Conservation (phyloP, 2,113 vertebrate genomes). For the Sclerurus mexicanus region DNA sequence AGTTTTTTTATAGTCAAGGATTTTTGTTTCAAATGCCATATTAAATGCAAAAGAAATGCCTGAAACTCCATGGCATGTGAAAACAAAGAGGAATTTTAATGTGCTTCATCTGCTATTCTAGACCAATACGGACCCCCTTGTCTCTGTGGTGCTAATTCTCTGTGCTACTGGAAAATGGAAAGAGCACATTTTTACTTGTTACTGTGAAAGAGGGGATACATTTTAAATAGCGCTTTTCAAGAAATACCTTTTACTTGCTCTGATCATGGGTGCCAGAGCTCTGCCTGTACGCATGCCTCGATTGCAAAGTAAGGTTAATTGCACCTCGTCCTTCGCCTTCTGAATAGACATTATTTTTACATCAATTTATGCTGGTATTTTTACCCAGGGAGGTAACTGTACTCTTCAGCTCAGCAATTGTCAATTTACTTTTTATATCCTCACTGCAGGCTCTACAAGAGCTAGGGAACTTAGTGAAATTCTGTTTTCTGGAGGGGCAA, state of each 20-base stretch:
- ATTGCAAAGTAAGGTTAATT: background rate
- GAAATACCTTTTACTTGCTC: background rate
- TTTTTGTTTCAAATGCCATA: background rate
- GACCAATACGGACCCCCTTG: accelerated
- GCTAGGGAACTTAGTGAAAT: background rate
- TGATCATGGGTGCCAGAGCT: background rate
- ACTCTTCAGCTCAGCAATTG: background rate
- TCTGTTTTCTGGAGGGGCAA: background rate
- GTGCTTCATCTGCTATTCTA: background rate
- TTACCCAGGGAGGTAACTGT: background rate
- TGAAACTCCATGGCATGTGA: background rate
- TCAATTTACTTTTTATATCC: background rate
- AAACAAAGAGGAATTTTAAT: background rate
- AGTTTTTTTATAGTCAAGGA: background rate
- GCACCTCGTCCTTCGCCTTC: background rate
- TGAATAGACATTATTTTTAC: background rate
- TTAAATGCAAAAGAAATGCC: background rate
- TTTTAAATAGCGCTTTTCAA: background rate
- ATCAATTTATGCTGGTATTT: background rate
- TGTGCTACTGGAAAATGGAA: background rate
- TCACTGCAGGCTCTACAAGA: background rate
- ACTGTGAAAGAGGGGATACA: background rate
- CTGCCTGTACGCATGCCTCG: accelerated
- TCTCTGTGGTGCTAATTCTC: background rate
- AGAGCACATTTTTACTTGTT: background rate